A percentile compares a stretch with the other conserved stretches of the same genome.
Evolutionary conservation across 2,888 invertebrate genomes (phyloP).

Genomic region (Acanthosepion esculentum): DNA sequence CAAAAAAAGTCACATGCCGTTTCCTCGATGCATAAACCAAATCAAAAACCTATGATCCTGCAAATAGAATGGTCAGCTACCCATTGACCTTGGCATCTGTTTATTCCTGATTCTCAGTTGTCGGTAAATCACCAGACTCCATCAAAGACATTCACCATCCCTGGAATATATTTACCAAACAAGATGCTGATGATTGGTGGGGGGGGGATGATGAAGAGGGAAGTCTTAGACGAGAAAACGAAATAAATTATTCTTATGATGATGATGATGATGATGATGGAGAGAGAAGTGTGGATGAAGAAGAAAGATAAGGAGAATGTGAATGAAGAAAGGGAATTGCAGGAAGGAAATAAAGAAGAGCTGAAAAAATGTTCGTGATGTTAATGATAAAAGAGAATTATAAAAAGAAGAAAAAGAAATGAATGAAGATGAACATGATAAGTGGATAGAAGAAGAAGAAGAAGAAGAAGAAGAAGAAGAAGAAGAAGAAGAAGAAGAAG

Average conservation of each 20-base stretch:
- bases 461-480: not conserved
- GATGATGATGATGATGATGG: too few species aligned
- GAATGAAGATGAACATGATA: fast-evolving
- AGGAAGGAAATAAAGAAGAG: not conserved
- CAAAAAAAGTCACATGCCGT: too few species aligned
- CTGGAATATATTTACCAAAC: not conserved
- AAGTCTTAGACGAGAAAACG: not conserved
- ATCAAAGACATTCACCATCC: not conserved
- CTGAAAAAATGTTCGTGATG: too few species aligned
- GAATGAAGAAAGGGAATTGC: not conserved
- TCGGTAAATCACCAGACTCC: too few species aligned
- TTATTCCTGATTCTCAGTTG: too few species aligned
- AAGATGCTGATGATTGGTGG: not conserved
- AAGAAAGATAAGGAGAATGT: not conserved
- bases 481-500: not conserved
- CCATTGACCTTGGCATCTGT: too few species aligned
- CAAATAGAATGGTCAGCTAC: too few species aligned
- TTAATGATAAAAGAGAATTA: not conserved
- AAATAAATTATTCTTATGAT: too few species aligned
- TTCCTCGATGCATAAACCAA: too few species aligned
- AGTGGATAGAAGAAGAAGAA: not conserved
- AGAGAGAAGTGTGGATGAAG: not conserved
- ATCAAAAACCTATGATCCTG: too few species aligned
- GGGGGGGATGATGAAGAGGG: not conserved
- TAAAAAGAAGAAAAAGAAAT: not conserved